Base-by-base conservation (phyloP, 2,888 invertebrate species). In the Patella caerulea region DNA sequence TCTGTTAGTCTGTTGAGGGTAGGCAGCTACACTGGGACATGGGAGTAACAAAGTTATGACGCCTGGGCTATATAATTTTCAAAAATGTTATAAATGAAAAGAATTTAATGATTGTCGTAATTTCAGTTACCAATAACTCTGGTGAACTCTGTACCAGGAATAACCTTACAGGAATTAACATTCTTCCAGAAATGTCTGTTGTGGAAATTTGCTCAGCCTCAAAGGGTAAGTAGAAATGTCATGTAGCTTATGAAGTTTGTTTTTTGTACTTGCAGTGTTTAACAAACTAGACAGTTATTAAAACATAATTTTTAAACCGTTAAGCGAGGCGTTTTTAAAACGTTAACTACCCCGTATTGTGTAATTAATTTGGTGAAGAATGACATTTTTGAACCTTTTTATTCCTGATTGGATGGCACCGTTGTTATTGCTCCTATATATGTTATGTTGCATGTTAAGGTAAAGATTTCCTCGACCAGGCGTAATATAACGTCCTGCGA, bases 131-230 rank as follows among this genome's bases (percentile, higher is more conserved):
- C 89, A 9, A 81, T 90, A 14, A 81, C 85, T 14, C 79, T 91
- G 79, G 85, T 90, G 85, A 89, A 86, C 80, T 83, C 85, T 9
- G 87, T 90, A 15, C 91, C 91, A 45, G 89, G 89, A 19, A 81
- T 80, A 9, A 82, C 83, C 0, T 82, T 89, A 24, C 86, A 86
- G 70, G 86, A 88, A 65, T 83, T 90, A 45, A 86, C 88, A 45
- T 82, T 88, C 54, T 90, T 91, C 86, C 90, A 91, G 85, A 91
- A 89, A 78, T 90, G 89, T 82, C 81, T 91, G 5, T 83, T 91
- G 12, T 91, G 91, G 91, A 88, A 90, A 77, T 84, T 90, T 74
- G 86, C 87, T 71, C 80, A 82, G 71, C 89, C 89, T 11, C 81
- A 88, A 14, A 88, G 85, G 85, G 91, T 90, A 82, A 74, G 82